Evolutionary conservation across 2,888 invertebrate genomes (phyloP), one percentile per base, ranked within the genome.

Genomic region (Limenitis arthemis): DNA sequence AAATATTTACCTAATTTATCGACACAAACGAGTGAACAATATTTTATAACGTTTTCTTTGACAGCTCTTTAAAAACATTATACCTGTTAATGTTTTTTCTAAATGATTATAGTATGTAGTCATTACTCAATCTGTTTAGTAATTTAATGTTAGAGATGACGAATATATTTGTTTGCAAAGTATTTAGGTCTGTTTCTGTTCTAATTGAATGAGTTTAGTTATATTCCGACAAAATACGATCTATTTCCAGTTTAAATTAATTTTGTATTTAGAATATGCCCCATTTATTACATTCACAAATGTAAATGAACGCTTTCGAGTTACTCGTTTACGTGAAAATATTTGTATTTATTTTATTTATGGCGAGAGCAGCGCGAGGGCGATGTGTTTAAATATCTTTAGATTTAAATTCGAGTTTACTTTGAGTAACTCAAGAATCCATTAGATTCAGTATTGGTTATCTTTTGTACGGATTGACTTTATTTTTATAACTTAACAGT

Each of bases 271-370:
- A 73, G 72, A 72, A 64, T 77, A 81, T 84, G 77, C 78, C 76
- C 78, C 83, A 80, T 85, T 84, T 85, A 82, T 83, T 79, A 83
- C 82, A 80, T 82, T 81, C 77, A 78, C 78, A 75, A 78, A 83
- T 82, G 80, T 84, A 83, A 85, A 84, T 82, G 79, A 80, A 84
- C 77, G 82, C 73, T 75, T 79, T 77, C 77, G 77, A 75, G 72
- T 79, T 83, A 80, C 79, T 76, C 77, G 79, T 72, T 82, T 84
- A 84, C 85, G 85, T 86, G 85, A 86, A 84, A 85, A 85, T 85
- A 86, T 86, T 83, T 84, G 79, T 85, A 83, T 85, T 85, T 84
- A 82, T 84, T 84, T 85, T 82, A 85, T 86, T 85, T 85, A 85
- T 83, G 84, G 84, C 71, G 83, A 71, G 76, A 72, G 71, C 69